phyloP scores from a whole-genome alignment of 2,888 invertebrate species.

The Sisyra nigra region DNA sequence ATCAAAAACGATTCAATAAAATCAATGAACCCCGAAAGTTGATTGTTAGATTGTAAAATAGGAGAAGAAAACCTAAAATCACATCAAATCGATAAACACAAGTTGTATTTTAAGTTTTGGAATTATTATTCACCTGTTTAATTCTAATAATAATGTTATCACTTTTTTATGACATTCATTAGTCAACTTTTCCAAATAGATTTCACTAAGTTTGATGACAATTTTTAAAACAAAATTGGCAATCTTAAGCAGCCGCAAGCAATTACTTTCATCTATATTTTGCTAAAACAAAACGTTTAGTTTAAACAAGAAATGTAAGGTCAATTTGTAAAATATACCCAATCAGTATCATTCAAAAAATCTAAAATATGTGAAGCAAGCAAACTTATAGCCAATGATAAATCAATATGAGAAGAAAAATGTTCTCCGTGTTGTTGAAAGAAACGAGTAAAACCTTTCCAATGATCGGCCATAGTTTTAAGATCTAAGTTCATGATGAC shows the following conservation, averaged over 20 bases:
- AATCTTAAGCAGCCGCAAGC: conserved; percentile 30
- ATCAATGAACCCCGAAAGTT: conserved; percentile 11
- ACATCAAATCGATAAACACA: conserved; percentile 6
- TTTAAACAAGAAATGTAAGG: not conserved
- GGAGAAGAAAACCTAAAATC: conserved; percentile 12
- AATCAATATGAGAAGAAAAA: not conserved
- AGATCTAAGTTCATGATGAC: conserved; percentile 31
- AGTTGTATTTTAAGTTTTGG: too few relatives aligned
- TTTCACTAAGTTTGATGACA: conserved; percentile 27
- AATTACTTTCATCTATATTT: conserved; percentile 25
- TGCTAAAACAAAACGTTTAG: conserved; percentile 20
- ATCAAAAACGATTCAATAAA: conserved; percentile 14
- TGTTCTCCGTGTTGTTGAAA: conserved; percentile 29
- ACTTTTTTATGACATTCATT: conserved; percentile 17
- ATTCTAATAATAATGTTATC: not conserved
- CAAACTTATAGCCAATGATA: not conserved
- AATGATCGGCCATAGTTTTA: conserved; percentile 37
- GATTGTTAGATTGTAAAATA: conserved; percentile 10
- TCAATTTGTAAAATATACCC: not conserved
- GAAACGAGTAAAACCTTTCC: conserved; percentile 32
- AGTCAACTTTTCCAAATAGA: conserved; percentile 22
- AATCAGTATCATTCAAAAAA: not conserved
- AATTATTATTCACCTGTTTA: not conserved
- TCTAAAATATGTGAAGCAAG: not conserved
- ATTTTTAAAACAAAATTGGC: conserved; percentile 33